Conservation (phyloP, 2,113 vertebrate genomes). For the Fukomys damarensis region DNA sequence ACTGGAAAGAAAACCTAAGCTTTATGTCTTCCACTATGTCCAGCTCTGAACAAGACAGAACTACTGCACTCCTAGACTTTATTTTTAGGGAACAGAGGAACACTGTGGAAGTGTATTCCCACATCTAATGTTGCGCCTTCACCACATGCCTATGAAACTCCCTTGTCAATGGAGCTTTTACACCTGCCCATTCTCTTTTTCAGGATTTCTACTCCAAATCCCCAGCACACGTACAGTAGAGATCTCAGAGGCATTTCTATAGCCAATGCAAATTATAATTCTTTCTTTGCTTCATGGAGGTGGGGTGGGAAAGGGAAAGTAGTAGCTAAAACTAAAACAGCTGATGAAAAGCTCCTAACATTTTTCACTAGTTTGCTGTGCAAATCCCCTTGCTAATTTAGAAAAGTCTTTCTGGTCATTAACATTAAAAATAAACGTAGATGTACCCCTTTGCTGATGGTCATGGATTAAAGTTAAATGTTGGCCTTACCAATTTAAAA, state of each 20-base stretch:
- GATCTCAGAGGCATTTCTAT: slow-evolving; percentile 39
- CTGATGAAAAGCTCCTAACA: slow-evolving; percentile 1
- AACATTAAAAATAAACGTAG: slow-evolving; percentile 39
- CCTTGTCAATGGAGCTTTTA: slow-evolving; percentile 16
- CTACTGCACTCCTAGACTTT: background rate
- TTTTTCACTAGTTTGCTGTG: background rate
- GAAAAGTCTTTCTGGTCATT: slow-evolving; percentile 26
- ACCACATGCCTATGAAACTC: background rate
- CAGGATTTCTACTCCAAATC: slow-evolving; percentile 41
- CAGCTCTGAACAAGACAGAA: background rate
- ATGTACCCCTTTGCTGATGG: background rate
- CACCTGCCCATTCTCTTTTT: slow-evolving; percentile 7
- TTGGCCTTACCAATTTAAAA: background rate
- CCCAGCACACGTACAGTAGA: background rate
- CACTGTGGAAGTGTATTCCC: background rate
- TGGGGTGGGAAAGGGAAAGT: slow-evolving; percentile 18
- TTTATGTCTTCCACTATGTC: background rate
- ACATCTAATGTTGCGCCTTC: background rate
- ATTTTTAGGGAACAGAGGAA: background rate
- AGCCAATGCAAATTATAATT: slow-evolving; percentile 40
- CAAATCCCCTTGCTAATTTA: slow-evolving; percentile 24
- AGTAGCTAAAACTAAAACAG: slow-evolving; percentile 49
- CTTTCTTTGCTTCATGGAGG: slow-evolving; percentile 38
- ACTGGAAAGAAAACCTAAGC: background rate
- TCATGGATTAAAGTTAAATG: background rate